phyloP scores from a whole-genome alignment of 2,113 vertebrate species.

The Brachionichthys hirsutus region DNA sequence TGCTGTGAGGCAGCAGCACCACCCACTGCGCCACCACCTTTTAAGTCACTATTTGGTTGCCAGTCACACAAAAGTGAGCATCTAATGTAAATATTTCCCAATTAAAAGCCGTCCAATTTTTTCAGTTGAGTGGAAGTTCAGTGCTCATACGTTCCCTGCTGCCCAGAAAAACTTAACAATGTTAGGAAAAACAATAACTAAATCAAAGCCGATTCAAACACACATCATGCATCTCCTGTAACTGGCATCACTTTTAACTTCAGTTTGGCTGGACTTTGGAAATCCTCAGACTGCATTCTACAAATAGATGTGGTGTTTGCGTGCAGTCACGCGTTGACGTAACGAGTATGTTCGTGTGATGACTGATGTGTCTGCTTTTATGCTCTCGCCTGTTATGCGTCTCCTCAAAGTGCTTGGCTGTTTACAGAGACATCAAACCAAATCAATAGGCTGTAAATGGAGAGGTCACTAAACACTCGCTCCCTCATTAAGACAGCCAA shows the following conservation, averaged over 20 bases:
- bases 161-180: not conserved
- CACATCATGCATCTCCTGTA: not conserved
- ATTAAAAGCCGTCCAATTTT: conserved; percentile 5
- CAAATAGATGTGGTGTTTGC: conserved; percentile 37
- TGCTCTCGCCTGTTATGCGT: conserved; percentile 44
- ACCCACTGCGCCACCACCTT: too few species aligned
- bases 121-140: conserved; percentile 3
- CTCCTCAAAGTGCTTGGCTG: conserved; percentile 50
- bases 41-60: too few species aligned
- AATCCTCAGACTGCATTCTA: conserved; percentile 37
- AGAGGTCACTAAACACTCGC: conserved; percentile 64
- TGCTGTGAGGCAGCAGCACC: too few species aligned
- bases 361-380: conserved; percentile 48
- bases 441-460: conserved; percentile 66
- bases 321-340: conserved; percentile 37
- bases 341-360: conserved; percentile 39
- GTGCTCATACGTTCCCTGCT: conserved; percentile 5
- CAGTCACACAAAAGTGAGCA: too few species aligned
- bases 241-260: conserved; percentile 34
- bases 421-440: conserved; percentile 64
- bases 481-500: conserved; percentile 53
- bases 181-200: conserved; percentile 20
- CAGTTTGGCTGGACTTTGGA: conserved; percentile 28
- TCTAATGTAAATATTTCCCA: conserved; percentile 1
- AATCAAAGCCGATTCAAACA: conserved; percentile 5